Evolutionary conservation across 2,797 vertebrate species (phyloP), one percentile per base, ranked within the genome.

Genomic region (Tachyglossus aculeatus): DNA sequence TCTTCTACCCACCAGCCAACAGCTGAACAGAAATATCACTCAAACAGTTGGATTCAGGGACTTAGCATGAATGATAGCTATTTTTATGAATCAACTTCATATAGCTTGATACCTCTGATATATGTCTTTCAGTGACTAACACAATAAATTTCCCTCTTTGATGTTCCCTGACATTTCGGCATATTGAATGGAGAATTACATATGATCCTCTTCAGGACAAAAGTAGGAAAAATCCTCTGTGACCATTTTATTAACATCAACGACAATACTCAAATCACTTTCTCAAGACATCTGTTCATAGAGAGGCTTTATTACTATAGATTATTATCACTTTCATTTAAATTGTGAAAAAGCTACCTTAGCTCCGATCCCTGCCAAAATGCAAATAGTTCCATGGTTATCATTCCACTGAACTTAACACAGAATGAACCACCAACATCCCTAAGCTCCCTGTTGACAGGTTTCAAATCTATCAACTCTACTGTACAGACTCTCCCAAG

Each of bases 161-260:
- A 90, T 92, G 82, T 90, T 89, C 81, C 79, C 84, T 91, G 90
- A 91, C 90, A 92, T 91, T 91, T 92, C 81, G 88, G 77, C 69
- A 90, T 92, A 92, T 90, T 91, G 91, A 91, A 92, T 89, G 88
- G 80, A 90, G 82, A 84, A 89, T 91, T 90, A 92, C 89, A 87
- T 88, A 82, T 83, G 79, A 92, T 90, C 82, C 76, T 91, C 75
- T 85, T 88, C 76, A 86, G 85, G 78, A 83, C 53, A 76, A 81
- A 89, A 89, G 65, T 85, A 80, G 80, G 81, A 81, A 85, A 79
- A 85, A 86, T 87, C 77, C 64, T 88, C 90, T 90, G 81, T 89
- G 87, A 92, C 81, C 88, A 83, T 81, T 91, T 88, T 89, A 91
- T 89, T 90, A 88, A 85, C 84, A 88, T 86, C 62, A 80, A 22